phyloP scores from a whole-genome alignment of 2,888 invertebrate species.

The Drosophila pseudotakahashii region DNA sequence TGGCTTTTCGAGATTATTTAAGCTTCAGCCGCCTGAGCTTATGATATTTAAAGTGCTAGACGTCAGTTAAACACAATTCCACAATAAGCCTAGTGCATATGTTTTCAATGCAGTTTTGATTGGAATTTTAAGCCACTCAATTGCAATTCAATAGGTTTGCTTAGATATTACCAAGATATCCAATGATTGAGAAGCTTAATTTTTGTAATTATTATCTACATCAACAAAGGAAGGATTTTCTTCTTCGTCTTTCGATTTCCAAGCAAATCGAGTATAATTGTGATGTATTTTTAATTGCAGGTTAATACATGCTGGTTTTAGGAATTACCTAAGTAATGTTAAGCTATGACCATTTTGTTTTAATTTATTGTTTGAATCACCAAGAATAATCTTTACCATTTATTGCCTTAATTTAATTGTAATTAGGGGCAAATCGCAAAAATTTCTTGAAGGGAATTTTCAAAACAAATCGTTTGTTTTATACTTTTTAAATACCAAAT shows the following conservation, averaged over 20 bases:
- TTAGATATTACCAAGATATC: not conserved
- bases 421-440: too few relatives aligned
- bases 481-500: too few relatives aligned
- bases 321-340: too few relatives aligned
- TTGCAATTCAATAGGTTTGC: conserved; percentile 4
- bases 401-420: too few relatives aligned
- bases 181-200: not conserved
- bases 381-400: too few relatives aligned
- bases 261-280: not conserved
- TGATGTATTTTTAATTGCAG: not conserved
- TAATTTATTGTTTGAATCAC: too few relatives aligned
- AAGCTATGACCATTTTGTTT: too few relatives aligned
- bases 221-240: not conserved
- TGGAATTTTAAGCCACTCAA: conserved; percentile 6
- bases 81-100: conserved; percentile 1
- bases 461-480: too few relatives aligned
- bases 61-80: not conserved
- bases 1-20: conserved; percentile 26
- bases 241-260: not conserved
- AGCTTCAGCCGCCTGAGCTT: conserved; percentile 11
- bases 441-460: too few relatives aligned
- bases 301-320: too few relatives aligned
- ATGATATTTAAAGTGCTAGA: conserved; percentile 13
- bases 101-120: conserved; percentile 6
- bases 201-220: not conserved